Conservation (phyloP, 1,140 invertebrate species). For the Trichogramma pretiosum region DNA sequence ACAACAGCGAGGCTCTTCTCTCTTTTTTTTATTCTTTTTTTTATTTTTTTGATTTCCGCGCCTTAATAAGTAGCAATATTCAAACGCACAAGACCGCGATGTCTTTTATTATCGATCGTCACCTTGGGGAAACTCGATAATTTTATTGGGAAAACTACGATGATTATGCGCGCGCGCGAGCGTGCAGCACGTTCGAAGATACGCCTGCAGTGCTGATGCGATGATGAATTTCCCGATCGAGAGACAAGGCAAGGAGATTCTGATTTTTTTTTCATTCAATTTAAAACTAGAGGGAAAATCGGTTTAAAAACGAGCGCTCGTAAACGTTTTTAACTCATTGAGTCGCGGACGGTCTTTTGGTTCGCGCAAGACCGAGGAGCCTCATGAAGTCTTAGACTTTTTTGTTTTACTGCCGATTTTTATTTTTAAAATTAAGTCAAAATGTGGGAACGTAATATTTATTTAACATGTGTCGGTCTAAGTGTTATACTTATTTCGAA, state of each 20-base stretch:
- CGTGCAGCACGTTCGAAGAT: too few species aligned
- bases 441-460: too few species aligned
- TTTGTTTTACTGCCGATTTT: too few species aligned
- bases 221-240: too few species aligned
- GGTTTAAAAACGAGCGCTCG: constrained; percentile 3
- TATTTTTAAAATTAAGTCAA: too few species aligned
- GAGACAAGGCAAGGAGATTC: too few species aligned
- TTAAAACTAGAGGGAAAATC: constrained; percentile 2
- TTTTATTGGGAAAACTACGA: constrained; percentile 6
- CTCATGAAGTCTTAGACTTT: too few species aligned
- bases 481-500: background rate
- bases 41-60: background rate
- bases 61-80: background rate
- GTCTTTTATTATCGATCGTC: background rate
- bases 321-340: too few species aligned
- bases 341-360: too few species aligned
- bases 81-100: background rate
- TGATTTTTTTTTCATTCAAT: background rate
- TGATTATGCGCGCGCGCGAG: background rate
- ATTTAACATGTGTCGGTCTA: too few species aligned
- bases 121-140: background rate
- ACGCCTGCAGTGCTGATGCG: background rate
- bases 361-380: too few species aligned
- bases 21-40: background rate
- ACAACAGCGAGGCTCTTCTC: background rate